phyloP scores from a whole-genome alignment of 1,140 invertebrate species.

The Eumaeus atala region DNA sequence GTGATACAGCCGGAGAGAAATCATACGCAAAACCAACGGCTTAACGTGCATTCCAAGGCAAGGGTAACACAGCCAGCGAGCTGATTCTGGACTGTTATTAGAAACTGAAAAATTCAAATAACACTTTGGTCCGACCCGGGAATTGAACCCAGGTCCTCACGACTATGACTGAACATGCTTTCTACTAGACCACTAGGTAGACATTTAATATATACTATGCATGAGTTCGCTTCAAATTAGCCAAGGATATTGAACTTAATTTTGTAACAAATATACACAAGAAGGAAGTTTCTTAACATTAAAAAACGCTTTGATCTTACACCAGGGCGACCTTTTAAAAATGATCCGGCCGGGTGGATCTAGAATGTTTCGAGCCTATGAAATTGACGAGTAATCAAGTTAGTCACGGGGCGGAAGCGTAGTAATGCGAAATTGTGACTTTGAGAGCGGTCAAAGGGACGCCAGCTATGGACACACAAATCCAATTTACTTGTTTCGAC shows the following conservation, averaged over 20 bases:
- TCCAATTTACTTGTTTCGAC: slow-evolving; percentile 63
- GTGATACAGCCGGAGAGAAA: no score
- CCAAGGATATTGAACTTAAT: background rate
- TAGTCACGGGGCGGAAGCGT: slow-evolving; percentile 39
- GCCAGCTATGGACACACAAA: slow-evolving; percentile 41
- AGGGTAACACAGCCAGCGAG: no score
- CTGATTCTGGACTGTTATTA: no score
- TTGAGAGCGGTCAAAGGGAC: slow-evolving; percentile 48
- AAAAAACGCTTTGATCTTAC: slow-evolving; percentile 14
- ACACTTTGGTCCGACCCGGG: no score
- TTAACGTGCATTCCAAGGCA: no score
- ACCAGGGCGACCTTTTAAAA: slow-evolving; percentile 24
- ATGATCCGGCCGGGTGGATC: slow-evolving; percentile 18
- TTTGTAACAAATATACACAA: background rate
- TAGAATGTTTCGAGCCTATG: slow-evolving; percentile 31
- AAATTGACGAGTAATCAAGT: slow-evolving; percentile 51
- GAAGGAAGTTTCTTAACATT: background rate
- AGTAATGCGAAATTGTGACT: slow-evolving; percentile 54
- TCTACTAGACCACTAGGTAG: no score
- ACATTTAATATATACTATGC: background rate
- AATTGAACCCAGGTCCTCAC: no score
- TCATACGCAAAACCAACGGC: no score
- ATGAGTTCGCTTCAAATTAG: background rate
- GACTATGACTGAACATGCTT: no score
- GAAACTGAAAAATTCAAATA: no score